Percentiles rank a stretch among this genome's conserved stretches.
Conservation (phyloP, 2,113 vertebrate genomes). For the Hassar affinis region DNA sequence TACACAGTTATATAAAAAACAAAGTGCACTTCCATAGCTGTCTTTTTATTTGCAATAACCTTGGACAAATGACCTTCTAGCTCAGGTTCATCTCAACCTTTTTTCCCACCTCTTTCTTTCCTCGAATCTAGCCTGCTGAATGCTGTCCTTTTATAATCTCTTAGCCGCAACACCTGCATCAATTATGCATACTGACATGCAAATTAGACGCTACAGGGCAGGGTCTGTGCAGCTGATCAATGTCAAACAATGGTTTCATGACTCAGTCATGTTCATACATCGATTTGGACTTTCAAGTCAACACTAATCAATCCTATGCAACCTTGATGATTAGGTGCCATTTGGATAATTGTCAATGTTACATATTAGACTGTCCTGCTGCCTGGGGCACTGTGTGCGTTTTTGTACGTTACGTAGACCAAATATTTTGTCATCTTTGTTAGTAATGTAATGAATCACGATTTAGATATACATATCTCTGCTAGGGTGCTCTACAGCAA, state of each 20-base stretch:
- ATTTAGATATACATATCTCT: background rate
- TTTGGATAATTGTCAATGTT: background rate
- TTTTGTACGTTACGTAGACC: background rate
- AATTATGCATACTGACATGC: background rate
- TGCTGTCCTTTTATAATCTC: background rate
- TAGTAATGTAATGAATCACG: background rate
- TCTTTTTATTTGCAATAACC: background rate
- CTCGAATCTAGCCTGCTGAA: background rate
- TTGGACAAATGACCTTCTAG: background rate
- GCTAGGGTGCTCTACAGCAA: background rate
- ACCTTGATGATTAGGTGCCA: background rate
- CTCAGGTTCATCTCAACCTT: background rate
- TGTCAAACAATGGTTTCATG: background rate
- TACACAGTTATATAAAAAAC: background rate
- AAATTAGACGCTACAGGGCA: background rate
- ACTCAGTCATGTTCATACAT: background rate
- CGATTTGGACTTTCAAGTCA: background rate
- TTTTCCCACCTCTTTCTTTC: too few relatives aligned
- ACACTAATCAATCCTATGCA: background rate
- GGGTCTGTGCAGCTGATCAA: background rate
- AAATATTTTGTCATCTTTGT: background rate
- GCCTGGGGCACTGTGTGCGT: background rate
- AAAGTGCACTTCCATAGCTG: background rate
- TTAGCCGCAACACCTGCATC: background rate
- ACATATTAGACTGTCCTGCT: background rate